Percentiles rank a stretch among this genome's conserved stretches.
Evolutionary conservation across 2,888 invertebrate genomes (phyloP).

Genomic region (Hipparchia sbordonii): DNA sequence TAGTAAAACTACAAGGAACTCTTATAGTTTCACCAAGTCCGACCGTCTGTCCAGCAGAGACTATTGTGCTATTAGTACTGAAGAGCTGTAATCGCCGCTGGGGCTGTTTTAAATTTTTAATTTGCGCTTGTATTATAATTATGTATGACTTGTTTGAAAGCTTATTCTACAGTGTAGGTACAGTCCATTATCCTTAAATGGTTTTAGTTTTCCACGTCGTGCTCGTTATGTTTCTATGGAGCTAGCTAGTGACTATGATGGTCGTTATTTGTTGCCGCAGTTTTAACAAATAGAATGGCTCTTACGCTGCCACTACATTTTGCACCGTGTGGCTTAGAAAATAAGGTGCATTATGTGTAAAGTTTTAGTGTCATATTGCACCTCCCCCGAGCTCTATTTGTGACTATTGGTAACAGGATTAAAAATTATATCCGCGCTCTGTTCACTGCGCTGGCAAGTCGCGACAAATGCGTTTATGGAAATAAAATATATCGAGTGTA

Average conservation of each 20-base stretch:
- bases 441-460: neutral
- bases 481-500: no score
- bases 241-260: neutral
- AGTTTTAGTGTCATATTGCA: neutral
- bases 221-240: neutral
- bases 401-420: constrained; percentile 20
- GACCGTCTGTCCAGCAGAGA: no score
- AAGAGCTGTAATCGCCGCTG: no score
- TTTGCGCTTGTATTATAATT: no score
- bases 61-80: no score
- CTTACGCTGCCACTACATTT: neutral
- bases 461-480: no score
- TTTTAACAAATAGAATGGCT: neutral
- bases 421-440: constrained; percentile 21
- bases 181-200: neutral
- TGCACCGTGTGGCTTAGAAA: neutral
- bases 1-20: no score
- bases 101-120: no score
- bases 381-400: constrained; percentile 6
- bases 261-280: neutral
- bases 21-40: no score
- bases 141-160: no score
- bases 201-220: neutral
- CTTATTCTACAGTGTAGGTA: no score
- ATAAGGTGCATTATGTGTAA: neutral